These are phyloP conservation scores for Lordiphosa fenestrarum DNA, from an alignment of 2,888 invertebrate species.

Conservation along the genomic window DNA sequence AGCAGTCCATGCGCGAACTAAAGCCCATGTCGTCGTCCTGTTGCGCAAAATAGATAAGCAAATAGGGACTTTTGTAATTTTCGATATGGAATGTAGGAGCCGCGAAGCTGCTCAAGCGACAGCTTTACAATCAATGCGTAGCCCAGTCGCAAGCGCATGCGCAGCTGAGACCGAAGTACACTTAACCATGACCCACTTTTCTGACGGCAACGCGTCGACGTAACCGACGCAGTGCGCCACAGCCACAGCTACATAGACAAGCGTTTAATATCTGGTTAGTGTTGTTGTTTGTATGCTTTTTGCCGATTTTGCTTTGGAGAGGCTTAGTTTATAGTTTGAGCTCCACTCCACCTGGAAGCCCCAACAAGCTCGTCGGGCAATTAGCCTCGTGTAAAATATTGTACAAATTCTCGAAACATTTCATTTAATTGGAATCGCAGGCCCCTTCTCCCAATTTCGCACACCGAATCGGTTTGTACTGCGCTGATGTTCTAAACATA, in stretches of 20 bases:
- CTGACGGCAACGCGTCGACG: conserved; percentile 22
- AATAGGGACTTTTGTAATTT: too few relatives aligned
- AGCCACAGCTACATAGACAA: conserved; percentile 9
- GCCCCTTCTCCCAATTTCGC: too few relatives aligned
- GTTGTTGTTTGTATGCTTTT: conserved; percentile 12
- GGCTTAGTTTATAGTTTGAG: conserved; percentile 5
- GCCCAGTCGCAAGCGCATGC: conserved; percentile 44
- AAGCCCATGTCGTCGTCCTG: conserved; percentile 84
- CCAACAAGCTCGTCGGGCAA: conserved; percentile 1
- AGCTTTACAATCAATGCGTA: conserved; percentile 41
- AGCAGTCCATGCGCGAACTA: conserved; percentile 92
- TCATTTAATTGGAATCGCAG: too few relatives aligned
- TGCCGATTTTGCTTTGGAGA: conserved; percentile 28
- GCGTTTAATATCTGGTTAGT: conserved; percentile 4
- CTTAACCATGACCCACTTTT: conserved; percentile 68
- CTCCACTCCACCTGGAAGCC: not conserved
- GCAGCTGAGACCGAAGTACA: conserved; percentile 56
- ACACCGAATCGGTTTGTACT: conserved; percentile 30
- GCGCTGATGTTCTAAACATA: conserved; percentile 45
- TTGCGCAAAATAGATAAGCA: not conserved
- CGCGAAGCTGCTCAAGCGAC: conserved; percentile 15
- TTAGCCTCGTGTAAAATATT: conserved; percentile 4
- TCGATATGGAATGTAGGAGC: too few relatives aligned
- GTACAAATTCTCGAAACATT: conserved; percentile 6
- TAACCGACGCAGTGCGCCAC: conserved; percentile 23